phyloP scores from a whole-genome alignment of 2,113 vertebrate genomes.

The Cyprichromis sp. region DNA sequence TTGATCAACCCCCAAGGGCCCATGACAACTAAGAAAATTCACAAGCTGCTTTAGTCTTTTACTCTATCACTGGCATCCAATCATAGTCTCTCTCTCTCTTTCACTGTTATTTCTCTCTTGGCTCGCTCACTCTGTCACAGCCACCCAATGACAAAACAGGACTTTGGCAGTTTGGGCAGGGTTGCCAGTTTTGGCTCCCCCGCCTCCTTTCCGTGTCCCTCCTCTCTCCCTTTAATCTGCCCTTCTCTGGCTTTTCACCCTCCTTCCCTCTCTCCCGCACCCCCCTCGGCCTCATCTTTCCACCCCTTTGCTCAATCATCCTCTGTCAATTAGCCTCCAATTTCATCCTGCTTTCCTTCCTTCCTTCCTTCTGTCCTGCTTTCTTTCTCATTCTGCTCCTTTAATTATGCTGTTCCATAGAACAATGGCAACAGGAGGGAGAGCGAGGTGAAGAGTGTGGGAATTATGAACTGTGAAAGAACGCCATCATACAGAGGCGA shows the following conservation, averaged over 20 bases:
- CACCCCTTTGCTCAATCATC: constrained; percentile 56
- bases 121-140: constrained; percentile 55
- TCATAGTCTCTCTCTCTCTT: constrained; percentile 12
- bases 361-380: constrained; percentile 11
- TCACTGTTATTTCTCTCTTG: constrained; percentile 42
- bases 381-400: constrained; percentile 36
- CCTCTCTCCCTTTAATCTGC: constrained; percentile 50
- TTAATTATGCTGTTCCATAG: constrained; percentile 48
- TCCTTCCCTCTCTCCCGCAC: not conserved
- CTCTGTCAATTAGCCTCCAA: constrained; percentile 68
- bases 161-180: constrained; percentile 67
- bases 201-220: constrained; percentile 44
- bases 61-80: constrained; percentile 52
- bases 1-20: constrained; percentile 55
- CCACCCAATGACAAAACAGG: constrained; percentile 63
- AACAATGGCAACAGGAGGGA: constrained; percentile 37
- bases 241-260: constrained; percentile 40
- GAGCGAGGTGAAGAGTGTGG: constrained; percentile 44
- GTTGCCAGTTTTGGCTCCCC: constrained; percentile 70
- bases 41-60: constrained; percentile 44
- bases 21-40: constrained; percentile 62
- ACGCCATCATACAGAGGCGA: not conserved
- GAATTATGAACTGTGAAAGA: constrained; percentile 27
- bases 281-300: constrained; percentile 21
- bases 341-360: constrained; percentile 48